Evolutionary conservation across 1,140 invertebrate species (phyloP).

Genomic region (Dendroctonus ponderosae): DNA sequence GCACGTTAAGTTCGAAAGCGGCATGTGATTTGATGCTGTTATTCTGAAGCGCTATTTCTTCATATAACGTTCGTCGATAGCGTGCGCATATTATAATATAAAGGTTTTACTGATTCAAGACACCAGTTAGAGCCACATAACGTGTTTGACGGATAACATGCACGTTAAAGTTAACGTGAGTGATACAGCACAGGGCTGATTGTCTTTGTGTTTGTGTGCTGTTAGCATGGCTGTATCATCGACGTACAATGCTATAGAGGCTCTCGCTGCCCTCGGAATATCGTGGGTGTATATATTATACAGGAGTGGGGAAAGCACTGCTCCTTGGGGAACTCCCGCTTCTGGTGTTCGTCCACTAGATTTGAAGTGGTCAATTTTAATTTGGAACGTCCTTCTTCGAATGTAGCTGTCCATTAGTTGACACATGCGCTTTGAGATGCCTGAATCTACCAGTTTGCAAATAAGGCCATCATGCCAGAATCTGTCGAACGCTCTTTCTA

Average conservation of each 20-base stretch:
- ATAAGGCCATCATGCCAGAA: conserved; percentile 45
- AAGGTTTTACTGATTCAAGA: no score
- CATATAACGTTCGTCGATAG: no score
- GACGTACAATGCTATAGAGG: not conserved
- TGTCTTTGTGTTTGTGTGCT: not conserved
- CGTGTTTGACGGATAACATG: no score
- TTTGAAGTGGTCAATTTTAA: conserved; percentile 32
- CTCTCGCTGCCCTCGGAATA: not conserved
- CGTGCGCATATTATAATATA: no score
- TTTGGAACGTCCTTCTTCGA: conserved; percentile 36
- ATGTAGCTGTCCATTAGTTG: conserved; percentile 41
- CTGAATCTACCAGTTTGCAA: conserved; percentile 37
- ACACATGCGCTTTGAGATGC: conserved; percentile 24
- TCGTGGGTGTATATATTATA: conserved; percentile 40
- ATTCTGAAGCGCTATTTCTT: no score
- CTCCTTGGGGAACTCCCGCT: conserved; percentile 43
- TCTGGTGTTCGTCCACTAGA: conserved; percentile 29
- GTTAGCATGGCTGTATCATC: conserved; percentile 1
- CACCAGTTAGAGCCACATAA: no score
- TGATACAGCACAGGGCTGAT: conserved; percentile 30
- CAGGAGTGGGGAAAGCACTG: conserved; percentile 31
- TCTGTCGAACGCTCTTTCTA: conserved; percentile 47
- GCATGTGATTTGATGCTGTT: no score
- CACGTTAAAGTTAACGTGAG: no score
- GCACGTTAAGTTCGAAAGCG: no score